phyloP scores from a whole-genome alignment of 2,888 invertebrate genomes.

The Athripsodes cinereus region DNA sequence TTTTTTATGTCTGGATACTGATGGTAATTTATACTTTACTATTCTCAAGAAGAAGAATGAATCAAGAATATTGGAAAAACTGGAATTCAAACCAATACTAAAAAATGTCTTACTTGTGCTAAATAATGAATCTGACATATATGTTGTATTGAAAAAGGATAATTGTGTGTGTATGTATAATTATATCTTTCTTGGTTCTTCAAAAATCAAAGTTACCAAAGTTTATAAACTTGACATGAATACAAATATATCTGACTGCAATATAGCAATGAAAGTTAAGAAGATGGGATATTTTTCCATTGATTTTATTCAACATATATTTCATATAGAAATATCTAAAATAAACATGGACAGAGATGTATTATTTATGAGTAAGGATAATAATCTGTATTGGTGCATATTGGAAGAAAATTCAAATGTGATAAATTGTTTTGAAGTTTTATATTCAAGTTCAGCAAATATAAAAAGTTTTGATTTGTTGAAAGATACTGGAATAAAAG shows the following conservation, averaged over 20 bases:
- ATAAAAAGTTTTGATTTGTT: slow-evolving; percentile 7
- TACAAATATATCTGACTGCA: background rate
- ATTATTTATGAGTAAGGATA: slow-evolving; percentile 1
- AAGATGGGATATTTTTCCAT: slow-evolving; percentile 15
- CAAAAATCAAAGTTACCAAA: slow-evolving; percentile 18
- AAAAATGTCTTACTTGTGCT: slow-evolving; percentile 9
- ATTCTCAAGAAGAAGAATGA: slow-evolving; percentile 10
- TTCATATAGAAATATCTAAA: slow-evolving; percentile 15
- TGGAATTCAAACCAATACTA: slow-evolving; percentile 16
- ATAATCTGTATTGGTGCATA: slow-evolving; percentile 14
- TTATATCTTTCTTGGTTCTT: slow-evolving; percentile 13
- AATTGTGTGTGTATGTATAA: slow-evolving; percentile 3
- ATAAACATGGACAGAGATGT: slow-evolving; percentile 10
- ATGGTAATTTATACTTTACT: slow-evolving; percentile 12
- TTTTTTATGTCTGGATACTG: slow-evolving; percentile 18
- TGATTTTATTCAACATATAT: slow-evolving; percentile 16
- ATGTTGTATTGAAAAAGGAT: slow-evolving; percentile 11
- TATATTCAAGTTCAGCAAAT: slow-evolving; percentile 13
- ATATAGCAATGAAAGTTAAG: slow-evolving; percentile 5
- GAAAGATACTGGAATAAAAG: slow-evolving; percentile 10
- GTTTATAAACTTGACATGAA: slow-evolving; percentile 7
- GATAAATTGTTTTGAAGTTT: background rate
- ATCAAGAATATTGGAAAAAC: slow-evolving; percentile 7
- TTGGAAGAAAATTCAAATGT: slow-evolving; percentile 2
- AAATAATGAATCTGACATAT: slow-evolving; percentile 6